A percentile compares a stretch with the other conserved stretches of the same genome.
phyloP scores from a whole-genome alignment of 64 coral and sea anemone genomes.

The Anthopleura sola region DNA sequence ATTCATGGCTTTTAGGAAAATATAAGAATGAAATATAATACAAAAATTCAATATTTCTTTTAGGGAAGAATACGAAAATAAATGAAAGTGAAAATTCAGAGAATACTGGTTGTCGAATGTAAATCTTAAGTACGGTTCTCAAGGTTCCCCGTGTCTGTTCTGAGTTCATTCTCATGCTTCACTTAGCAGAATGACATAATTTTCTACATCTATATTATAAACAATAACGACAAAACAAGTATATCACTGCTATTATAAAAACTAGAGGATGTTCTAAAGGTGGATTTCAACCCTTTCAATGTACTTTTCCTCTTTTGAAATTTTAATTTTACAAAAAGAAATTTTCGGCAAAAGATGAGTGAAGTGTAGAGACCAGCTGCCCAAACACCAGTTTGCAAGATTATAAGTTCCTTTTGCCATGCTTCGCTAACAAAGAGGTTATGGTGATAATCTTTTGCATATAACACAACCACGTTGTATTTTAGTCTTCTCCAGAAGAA shows the following conservation, averaged over 20 bases:
- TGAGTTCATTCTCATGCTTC: not conserved
- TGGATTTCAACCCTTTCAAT: not conserved
- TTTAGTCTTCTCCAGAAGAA: not conserved
- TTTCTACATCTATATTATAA: not conserved
- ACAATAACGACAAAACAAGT: not conserved
- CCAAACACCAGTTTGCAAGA: not conserved
- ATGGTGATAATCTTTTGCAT: not conserved
- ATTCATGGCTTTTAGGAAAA: not conserved
- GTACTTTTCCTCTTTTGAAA: not conserved
- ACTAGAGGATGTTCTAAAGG: not conserved
- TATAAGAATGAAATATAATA: not conserved
- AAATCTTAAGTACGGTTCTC: not conserved
- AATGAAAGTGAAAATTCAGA: not conserved
- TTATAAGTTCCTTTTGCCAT: not conserved
- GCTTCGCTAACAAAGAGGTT: not conserved
- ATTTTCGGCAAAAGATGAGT: not conserved
- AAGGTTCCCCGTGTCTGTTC: not conserved
- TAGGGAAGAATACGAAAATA: too few species aligned
- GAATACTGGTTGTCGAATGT: not conserved
- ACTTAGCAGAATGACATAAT: not conserved
- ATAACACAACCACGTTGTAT: not conserved
- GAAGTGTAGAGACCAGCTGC: not conserved
- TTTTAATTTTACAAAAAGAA: not conserved
- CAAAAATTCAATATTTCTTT: not conserved
- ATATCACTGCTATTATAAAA: not conserved